A percentile compares a stretch with the other conserved stretches of the same genome.
These are phyloP conservation scores for Dicaeum eximium DNA, from an alignment of 2,113 vertebrate species.

Conservation along the genomic window DNA sequence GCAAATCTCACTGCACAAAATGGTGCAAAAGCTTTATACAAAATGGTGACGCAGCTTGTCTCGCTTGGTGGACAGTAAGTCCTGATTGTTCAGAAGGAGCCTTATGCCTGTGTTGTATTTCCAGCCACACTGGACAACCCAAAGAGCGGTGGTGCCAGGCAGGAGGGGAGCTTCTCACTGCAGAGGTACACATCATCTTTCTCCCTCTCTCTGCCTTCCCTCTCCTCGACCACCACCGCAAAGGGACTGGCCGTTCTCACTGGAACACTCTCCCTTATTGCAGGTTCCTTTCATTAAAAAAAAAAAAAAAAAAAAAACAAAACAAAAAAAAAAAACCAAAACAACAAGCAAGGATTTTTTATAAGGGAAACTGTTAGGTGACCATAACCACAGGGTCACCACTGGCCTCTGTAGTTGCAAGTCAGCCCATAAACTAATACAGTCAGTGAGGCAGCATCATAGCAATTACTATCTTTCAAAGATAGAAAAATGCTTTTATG, in stretches of 20 bases:
- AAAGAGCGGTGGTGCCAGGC: accelerated
- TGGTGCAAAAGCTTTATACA: neutral
- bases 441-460: neutral
- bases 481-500: slow-evolving; percentile 12
- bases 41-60: neutral
- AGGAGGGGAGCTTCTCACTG: neutral
- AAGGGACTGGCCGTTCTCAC: neutral
- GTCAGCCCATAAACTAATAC: neutral
- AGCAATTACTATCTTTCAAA: slow-evolving; percentile 14
- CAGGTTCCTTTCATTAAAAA: neutral
- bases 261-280: accelerated
- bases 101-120: accelerated
- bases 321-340: no score
- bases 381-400: neutral
- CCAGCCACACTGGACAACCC: neutral
- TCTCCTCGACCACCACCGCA: neutral
- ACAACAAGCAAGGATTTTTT: neutral
- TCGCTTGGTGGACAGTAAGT: accelerated
- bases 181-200: accelerated
- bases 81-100: neutral
- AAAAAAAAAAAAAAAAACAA: no score
- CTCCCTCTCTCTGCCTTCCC: neutral
- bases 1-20: neutral
- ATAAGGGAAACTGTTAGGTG: neutral
- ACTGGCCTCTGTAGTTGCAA: neutral